Evolutionary conservation across 2,797 vertebrate genomes (phyloP), one percentile per base, ranked within the genome.

Genomic region (Vireo griseus): DNA sequence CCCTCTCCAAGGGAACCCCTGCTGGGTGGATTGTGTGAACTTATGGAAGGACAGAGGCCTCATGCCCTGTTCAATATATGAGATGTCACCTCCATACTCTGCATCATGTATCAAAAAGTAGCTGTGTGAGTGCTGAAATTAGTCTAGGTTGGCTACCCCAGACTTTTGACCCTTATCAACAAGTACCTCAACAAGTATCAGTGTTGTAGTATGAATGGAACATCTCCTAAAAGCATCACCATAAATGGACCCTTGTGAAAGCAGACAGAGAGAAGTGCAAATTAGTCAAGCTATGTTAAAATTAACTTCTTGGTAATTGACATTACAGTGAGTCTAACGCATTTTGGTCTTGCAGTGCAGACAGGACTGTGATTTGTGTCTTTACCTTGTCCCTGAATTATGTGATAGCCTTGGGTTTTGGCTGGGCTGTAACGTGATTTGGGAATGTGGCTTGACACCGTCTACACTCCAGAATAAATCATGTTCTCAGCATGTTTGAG

Each of bases 331-430:
- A 55, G 17, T 39, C 29, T 37, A 26, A 44, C 29, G 37, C 0
- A 1, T 81, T 86, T 80, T 58, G 45, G 25, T 83, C 76, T 68
- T 62, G 73, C 22, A 54, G 2, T 20, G 25, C 78, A 84, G 72
- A 51, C 52, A 74, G 35, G 25, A 24, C 75, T 58, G 54, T 84
- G 87, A 88, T 73, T 76, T n/a, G 44, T 88, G 75, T 89, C 72
- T 89, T 91, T 52, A 80, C 48, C 48, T 73, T 79, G 75, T 67
- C 77, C 77, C 86, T 94, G 86, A 95, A 71, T 92, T 82, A 74
- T 48, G 61, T n/a, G 20, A 77, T 71, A 85, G 71, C 81, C 65
- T 95, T 80, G 90, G 35, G 7, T 79, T 80, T 89, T 51, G 55
- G 16, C 29, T 94, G 75, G 86, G 68, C 75, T 90, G 16, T 62